Base-by-base conservation (phyloP, 1,140 invertebrate genomes). In the Platorchestia sp. region DNA sequence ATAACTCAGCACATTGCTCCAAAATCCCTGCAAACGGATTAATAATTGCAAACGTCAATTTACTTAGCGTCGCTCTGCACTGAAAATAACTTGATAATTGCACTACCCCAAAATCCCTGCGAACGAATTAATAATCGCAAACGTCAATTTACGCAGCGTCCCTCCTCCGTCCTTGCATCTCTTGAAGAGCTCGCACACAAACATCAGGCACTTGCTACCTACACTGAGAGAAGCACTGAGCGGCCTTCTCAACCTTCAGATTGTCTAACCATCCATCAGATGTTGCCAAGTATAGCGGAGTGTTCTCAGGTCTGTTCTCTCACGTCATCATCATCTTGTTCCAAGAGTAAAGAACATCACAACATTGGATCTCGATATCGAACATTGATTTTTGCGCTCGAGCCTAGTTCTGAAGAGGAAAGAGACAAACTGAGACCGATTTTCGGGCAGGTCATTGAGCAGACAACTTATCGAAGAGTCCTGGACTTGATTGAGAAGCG, bases 341-440 rank as follows among this genome's bases (percentile, higher is more conserved):
- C 91, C 91, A 93, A 93, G 91, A 93, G 91, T 47, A 93, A 93
- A 93, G 91, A 93, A 93, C 91, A 93, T 93, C 91, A 93, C 47
- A 93, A 93, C 91, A 93, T 93, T 93, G 91, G 91, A 93, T 93
- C 91, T 93, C 91, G 91, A 93, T 93, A 93, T 93, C 91, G 91
- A 93, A 93, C 91, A 93, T 93, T 93, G 91, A 93, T 93, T 93
- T 93, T 47, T 93, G 91, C 45, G 45, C 91, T 45, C 44, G 45
- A 93, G 91, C 45, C 45, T 16, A 93, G 91, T 93, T 45, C 40
- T 44, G 91, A 44, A 45, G 43, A 47, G 44, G 91, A 93, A 93
- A 93, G 91, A 93, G 91, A 93, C 91, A 93, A 93, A 93, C 91
- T 93, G 45, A n/a, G 45, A 47, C 91, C 91, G 91, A 93, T 93